Conservation (phyloP, 2,797 vertebrate genomes). For the Cuniculus paca region DNA sequence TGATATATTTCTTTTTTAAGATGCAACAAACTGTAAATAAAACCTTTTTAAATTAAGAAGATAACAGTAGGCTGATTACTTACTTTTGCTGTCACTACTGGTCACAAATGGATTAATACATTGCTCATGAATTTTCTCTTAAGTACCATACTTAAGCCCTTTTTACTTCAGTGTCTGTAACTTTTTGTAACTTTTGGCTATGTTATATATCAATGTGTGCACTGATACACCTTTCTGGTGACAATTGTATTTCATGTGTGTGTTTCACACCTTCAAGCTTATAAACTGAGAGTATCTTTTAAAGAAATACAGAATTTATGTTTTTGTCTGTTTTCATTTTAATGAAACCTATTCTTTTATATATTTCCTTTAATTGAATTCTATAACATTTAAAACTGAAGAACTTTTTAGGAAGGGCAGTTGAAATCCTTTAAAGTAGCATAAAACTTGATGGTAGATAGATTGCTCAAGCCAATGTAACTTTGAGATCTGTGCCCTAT, state of each 20-base stretch:
- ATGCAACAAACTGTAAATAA: background rate
- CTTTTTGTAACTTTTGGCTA: background rate
- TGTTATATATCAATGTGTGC: background rate
- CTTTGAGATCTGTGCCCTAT: conserved; percentile 18
- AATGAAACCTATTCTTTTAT: background rate
- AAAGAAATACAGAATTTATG: background rate
- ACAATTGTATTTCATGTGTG: background rate
- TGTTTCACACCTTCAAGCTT: background rate
- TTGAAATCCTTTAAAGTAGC: background rate
- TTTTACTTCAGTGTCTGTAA: background rate
- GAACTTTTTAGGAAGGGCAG: background rate
- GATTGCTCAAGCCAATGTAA: background rate
- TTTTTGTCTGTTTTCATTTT: background rate
- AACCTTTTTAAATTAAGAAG: background rate
- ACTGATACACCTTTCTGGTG: background rate
- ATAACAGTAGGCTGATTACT: background rate
- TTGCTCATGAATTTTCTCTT: background rate
- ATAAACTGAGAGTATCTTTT: background rate
- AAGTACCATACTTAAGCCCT: background rate
- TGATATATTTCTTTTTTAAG: background rate
- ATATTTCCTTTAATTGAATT: conserved; percentile 27
- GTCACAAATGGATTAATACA: background rate
- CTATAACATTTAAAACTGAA: background rate
- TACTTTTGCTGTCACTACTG: background rate
- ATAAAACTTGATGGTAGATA: background rate